Evolutionary conservation across 1,140 invertebrate genomes (phyloP), one percentile per base, ranked within the genome.

Genomic region (Teleopsis dalmanni): DNA sequence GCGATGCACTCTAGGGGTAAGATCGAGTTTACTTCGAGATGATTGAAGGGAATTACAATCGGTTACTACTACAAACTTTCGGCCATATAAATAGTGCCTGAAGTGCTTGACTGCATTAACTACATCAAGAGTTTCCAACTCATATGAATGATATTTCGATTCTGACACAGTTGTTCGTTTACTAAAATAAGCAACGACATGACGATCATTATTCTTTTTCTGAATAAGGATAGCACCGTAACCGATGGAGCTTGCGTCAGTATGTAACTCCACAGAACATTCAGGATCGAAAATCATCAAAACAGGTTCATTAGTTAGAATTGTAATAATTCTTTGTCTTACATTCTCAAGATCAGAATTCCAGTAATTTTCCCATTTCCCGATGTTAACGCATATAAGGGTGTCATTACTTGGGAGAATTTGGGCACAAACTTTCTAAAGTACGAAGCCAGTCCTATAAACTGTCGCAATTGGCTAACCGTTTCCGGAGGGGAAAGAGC

Each of bases 71-170:
- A n/a, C n/a, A n/a, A n/a, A n/a, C n/a, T n/a, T n/a, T n/a, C n/a
- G n/a, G n/a, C n/a, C n/a, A n/a, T n/a, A n/a, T n/a, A n/a, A n/a
- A n/a, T n/a, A 68, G 10, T 49, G 35, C 18, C 60, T 31, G 45
- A 69, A 66, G 31, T 53, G 50, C 31, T 57, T 60, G 18, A 65
- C 16, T 2, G 55, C 21, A 19, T 52, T 42, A 4, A 66, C 55
- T 5, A 65, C 51, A 4, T 58, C 58, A 22, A n/a, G 61, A 38
- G 58, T 61, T 42, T 68, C 63, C 14, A 59, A 27, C 40, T 67
- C 60, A 37, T 62, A 66, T 11, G 52, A 57, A 47, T 64, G 59
- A 45, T 60, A 63, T 19, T 44, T 49, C 10, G 41, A 45, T 52
- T 66, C 53, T 7, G 44, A 48, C 4, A 23, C 25, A 2, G 58